Conservation (phyloP, 1,140 invertebrate species). For the Spodoptera frugiperda region DNA sequence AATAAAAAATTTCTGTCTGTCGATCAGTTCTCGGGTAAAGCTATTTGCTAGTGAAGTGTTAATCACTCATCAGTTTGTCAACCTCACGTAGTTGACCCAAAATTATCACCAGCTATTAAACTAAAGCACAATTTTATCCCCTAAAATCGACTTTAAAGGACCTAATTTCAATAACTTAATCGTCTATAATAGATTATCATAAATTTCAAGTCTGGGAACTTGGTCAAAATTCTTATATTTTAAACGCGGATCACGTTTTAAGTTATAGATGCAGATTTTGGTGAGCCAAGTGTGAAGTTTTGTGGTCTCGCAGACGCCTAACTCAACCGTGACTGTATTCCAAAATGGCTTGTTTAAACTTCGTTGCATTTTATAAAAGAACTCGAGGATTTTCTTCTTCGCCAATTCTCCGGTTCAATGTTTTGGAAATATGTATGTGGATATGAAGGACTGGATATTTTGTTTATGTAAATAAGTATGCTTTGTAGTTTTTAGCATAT, state of each 20-base stretch:
- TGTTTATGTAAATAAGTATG: neutral
- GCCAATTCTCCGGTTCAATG: neutral
- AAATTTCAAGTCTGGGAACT: neutral
- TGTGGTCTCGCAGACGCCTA: neutral
- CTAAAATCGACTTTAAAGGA: too few species aligned
- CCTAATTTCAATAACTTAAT: too few species aligned
- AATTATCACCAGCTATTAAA: too few species aligned
- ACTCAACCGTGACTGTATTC: slow-evolving; percentile 6
- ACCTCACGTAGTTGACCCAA: too few species aligned
- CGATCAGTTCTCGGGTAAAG: too few species aligned
- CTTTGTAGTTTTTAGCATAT: too few species aligned
- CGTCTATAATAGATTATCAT: neutral
- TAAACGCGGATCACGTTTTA: slow-evolving; percentile 4
- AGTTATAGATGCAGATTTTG: slow-evolving; percentile 11
- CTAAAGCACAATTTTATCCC: too few species aligned
- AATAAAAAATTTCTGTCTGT: too few species aligned
- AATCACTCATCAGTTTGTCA: too few species aligned
- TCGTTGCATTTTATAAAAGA: slow-evolving; percentile 8
- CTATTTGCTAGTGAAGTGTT: too few species aligned
- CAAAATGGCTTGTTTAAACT: slow-evolving; percentile 2
- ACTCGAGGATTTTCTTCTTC: slow-evolving; percentile 11
- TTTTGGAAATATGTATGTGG: slow-evolving; percentile 4
- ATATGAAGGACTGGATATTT: neutral
- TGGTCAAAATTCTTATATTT: slow-evolving; percentile 5
- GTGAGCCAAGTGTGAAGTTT: slow-evolving; percentile 26